phyloP scores from a whole-genome alignment of 2,113 vertebrate species.

The Brachypodius melanocephalos region DNA sequence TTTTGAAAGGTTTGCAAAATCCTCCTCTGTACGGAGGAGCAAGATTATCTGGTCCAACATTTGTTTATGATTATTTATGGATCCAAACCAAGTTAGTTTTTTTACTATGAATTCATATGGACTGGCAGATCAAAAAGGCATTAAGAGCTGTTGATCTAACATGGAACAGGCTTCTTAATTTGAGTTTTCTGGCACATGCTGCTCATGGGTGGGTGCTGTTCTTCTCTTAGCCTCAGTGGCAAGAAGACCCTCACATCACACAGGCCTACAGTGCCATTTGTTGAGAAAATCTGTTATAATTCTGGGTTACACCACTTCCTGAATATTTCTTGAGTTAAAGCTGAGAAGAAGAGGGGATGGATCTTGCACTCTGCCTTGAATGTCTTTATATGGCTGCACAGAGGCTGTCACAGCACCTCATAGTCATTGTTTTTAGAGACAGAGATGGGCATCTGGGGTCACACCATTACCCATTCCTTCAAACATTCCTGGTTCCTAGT shows the following conservation, averaged over 20 bases:
- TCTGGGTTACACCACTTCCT: not conserved
- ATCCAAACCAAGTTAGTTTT: not conserved
- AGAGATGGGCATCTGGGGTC: not conserved
- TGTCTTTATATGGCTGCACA: not conserved
- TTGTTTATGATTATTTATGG: constrained; percentile 48
- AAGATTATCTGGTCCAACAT: constrained; percentile 51
- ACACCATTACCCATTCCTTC: not conserved
- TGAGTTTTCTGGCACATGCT: not conserved
- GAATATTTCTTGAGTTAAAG: not conserved
- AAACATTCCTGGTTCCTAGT: not conserved
- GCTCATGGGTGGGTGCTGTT: not conserved
- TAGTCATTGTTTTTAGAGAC: not conserved
- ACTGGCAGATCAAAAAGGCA: not conserved
- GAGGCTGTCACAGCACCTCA: not conserved
- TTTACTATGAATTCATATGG: constrained; percentile 3
- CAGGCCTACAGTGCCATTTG: not conserved
- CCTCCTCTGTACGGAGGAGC: not conserved
- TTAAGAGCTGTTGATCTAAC: not conserved
- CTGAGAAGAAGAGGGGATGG: not conserved
- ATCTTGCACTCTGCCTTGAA: not conserved
- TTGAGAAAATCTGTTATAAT: not conserved
- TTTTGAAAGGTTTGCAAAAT: constrained; percentile 57
- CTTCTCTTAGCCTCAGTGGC: not conserved
- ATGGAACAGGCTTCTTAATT: not conserved
- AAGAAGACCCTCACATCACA: not conserved